Percentiles rank a stretch among this genome's conserved stretches.
Conservation (phyloP, 92 coral and sea anemone species). For the Micromussa lordhowensis region DNA sequence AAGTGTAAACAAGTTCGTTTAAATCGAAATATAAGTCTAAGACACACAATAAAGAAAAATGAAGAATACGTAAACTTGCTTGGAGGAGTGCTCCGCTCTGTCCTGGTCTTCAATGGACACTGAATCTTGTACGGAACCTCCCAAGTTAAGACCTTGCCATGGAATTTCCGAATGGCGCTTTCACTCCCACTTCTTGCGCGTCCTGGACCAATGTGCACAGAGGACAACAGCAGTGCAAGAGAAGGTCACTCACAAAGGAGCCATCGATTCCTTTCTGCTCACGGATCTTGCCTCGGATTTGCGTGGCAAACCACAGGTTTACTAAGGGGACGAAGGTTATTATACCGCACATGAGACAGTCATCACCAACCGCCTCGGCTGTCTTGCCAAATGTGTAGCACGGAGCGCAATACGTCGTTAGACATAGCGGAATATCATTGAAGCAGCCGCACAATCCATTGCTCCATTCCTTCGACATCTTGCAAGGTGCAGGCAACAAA, state of each 20-base stretch:
- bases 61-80: slow-evolving; percentile 26
- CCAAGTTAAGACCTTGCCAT: slow-evolving; percentile 76
- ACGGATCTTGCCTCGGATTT: slow-evolving; percentile 93
- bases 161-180: slow-evolving; percentile 93
- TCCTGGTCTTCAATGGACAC: not conserved
- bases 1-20: not conserved
- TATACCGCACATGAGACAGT: slow-evolving; percentile 90
- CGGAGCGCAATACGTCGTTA: slow-evolving; percentile 83
- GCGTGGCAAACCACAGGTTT: slow-evolving; percentile 77
- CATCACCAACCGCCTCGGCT: slow-evolving; percentile 97
- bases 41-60: not conserved
- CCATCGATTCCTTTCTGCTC: slow-evolving; percentile 91
- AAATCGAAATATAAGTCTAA: not conserved
- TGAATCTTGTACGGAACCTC: not conserved
- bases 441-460: slow-evolving; percentile 87
- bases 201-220: slow-evolving; percentile 81
- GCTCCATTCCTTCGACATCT: slow-evolving; percentile 59
- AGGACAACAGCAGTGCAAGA: slow-evolving; percentile 84
- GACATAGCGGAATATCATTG: slow-evolving; percentile 80
- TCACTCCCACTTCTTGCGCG: slow-evolving; percentile 94
- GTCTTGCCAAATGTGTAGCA: slow-evolving; percentile 96
- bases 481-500: not conserved
- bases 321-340: slow-evolving; percentile 80
- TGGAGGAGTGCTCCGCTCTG: slow-evolving; percentile 1
- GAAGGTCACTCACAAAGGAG: slow-evolving; percentile 73